Conservation (phyloP, 2,888 invertebrate species). For the Caenorhabditis sp. region DNA sequence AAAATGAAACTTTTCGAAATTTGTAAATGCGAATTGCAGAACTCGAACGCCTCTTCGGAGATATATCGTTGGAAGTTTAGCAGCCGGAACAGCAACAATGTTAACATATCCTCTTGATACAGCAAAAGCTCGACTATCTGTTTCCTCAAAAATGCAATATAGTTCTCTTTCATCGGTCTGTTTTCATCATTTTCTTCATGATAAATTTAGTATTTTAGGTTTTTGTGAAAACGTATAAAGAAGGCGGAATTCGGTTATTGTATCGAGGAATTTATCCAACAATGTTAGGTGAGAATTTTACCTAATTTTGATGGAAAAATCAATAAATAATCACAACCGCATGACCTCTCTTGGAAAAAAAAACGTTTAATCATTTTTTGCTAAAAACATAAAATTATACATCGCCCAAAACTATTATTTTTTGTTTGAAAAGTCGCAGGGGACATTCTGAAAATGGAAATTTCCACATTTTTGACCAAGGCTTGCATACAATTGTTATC, state of each 20-base stretch:
- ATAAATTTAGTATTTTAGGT: slow-evolving; percentile 36
- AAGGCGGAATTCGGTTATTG: slow-evolving; percentile 58
- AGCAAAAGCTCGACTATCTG: slow-evolving; percentile 78
- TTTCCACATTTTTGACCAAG: too few relatives aligned
- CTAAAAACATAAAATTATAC: too few relatives aligned
- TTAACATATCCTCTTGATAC: slow-evolving; percentile 95
- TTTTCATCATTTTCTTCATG: neutral
- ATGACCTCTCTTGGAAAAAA: neutral
- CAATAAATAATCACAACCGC: too few relatives aligned
- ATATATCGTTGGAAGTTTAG: slow-evolving; percentile 89
- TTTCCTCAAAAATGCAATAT: slow-evolving; percentile 47
- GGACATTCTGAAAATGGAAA: too few relatives aligned
- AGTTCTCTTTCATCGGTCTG: slow-evolving; percentile 30
- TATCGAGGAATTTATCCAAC: slow-evolving; percentile 63
- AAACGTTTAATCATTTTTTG: neutral
- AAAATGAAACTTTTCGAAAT: neutral
- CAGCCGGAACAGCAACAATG: slow-evolving; percentile 92
- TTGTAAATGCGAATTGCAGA: slow-evolving; percentile 55
- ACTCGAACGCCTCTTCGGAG: slow-evolving; percentile 74
- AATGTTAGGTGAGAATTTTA: slow-evolving; percentile 31
- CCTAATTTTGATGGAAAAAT: neutral
- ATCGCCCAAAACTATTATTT: too few relatives aligned
- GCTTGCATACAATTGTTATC: too few relatives aligned
- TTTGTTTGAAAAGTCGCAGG: too few relatives aligned
- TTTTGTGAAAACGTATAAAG: slow-evolving; percentile 62